Percentiles rank a stretch among this genome's conserved stretches.
Conservation (phyloP, 1,140 invertebrate species). For the Phocides pigmalion region DNA sequence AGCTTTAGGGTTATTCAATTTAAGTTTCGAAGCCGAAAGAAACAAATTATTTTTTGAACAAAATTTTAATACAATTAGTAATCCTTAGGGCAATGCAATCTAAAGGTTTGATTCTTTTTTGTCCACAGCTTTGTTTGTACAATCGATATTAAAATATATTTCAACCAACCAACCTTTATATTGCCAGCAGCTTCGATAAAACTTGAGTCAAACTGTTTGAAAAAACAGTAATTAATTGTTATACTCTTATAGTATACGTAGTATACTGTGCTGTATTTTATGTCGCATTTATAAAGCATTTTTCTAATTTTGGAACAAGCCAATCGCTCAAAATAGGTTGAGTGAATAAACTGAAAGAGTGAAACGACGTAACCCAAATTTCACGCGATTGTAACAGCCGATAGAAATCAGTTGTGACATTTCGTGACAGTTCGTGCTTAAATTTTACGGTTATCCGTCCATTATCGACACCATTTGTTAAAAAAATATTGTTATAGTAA, state of each 20-base stretch:
- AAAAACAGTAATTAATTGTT: too few species aligned
- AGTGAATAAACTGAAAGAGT: conserved; percentile 18
- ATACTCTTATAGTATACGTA: too few species aligned
- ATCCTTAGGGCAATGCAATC: too few species aligned
- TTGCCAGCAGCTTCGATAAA: too few species aligned
- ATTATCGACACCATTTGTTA: conserved; percentile 11
- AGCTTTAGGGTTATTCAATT: conserved; percentile 14
- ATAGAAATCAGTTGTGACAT: conserved; percentile 12
- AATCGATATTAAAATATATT: too few species aligned
- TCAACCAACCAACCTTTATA: too few species aligned
- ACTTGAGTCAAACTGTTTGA: too few species aligned
- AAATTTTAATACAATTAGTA: too few species aligned
- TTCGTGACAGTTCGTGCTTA: conserved; percentile 23
- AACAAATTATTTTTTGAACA: not conserved
- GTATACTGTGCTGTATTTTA: too few species aligned
- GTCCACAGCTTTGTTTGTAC: too few species aligned
- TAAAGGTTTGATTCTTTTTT: too few species aligned
- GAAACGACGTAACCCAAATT: conserved; percentile 28
- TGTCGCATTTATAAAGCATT: too few species aligned
- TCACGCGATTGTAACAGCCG: conserved; percentile 18
- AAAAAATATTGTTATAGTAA: conserved; percentile 2
- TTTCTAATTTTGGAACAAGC: not conserved
- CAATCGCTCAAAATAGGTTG: not conserved
- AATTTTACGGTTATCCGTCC: conserved; percentile 18
- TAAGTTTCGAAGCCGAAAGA: not conserved